A percentile compares a stretch with the other conserved stretches of the same genome.
Evolutionary conservation across 2,888 invertebrate species (phyloP).

Genomic region (Stenurella melanura): DNA sequence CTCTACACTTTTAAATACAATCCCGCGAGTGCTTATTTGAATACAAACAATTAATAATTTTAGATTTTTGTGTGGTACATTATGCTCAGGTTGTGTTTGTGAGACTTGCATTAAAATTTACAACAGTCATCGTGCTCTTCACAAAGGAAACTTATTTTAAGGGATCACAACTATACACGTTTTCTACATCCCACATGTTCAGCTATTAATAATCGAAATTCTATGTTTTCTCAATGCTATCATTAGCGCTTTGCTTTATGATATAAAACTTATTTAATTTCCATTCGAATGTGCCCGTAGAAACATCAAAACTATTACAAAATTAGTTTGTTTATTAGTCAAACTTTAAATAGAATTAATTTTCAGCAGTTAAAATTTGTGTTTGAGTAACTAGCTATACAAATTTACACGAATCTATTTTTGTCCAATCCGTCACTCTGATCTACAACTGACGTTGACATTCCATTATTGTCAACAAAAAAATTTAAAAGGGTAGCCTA

Average conservation of each 20-base stretch:
- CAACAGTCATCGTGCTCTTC: conserved; percentile 3
- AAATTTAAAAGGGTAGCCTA: background rate
- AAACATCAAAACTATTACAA: conserved; percentile 31
- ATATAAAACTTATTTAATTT: conserved; percentile 1
- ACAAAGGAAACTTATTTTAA: conserved; percentile 7
- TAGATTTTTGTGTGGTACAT: background rate
- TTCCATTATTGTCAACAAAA: conserved; percentile 37
- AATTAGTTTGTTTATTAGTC: conserved; percentile 49
- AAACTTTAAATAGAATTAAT: conserved; percentile 49
- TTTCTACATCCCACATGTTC: conserved; percentile 20
- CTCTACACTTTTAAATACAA: background rate
- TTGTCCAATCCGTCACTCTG: conserved; percentile 55
- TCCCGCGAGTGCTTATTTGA: background rate
- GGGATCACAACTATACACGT: conserved; percentile 18
- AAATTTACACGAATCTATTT: conserved; percentile 59
- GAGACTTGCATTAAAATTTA: background rate
- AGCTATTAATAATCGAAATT: conserved; percentile 21
- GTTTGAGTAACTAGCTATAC: conserved; percentile 54
- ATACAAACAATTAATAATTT: background rate
- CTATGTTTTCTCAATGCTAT: background rate
- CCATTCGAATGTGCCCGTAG: background rate
- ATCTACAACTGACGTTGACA: conserved; percentile 34
- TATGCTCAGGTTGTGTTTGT: background rate
- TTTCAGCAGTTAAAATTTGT: conserved; percentile 46
- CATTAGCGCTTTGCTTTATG: conserved; percentile 7